phyloP scores from a whole-genome alignment of 2,797 vertebrate species.

The Sarcophilus harrisii region DNA sequence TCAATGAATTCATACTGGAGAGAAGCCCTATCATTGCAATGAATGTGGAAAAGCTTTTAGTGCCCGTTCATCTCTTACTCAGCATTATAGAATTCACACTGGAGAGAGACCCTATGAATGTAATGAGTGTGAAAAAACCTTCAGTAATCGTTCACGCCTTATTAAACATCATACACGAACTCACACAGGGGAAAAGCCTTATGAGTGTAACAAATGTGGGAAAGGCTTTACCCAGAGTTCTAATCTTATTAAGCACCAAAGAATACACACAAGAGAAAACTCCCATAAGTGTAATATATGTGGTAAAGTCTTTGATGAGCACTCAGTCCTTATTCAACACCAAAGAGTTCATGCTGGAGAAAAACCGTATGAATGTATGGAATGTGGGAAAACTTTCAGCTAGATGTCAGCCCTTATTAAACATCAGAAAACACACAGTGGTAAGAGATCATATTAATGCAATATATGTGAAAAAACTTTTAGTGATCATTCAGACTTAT shows the following conservation, averaged over 20 bases:
- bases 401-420: background rate
- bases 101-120: background rate
- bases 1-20: background rate
- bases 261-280: background rate
- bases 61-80: background rate
- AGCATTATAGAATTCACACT: background rate
- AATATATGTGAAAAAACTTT: background rate
- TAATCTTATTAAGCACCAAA: background rate
- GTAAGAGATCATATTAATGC: background rate
- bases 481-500: background rate
- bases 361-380: background rate
- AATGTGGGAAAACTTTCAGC: background rate
- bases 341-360: background rate
- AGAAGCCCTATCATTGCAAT: background rate
- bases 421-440: background rate
- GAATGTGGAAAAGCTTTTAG: background rate
- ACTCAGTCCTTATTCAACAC: background rate
- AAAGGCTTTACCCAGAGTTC: background rate
- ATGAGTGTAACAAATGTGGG: background rate
- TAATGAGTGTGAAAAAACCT: background rate
- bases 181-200: background rate
- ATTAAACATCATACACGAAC: background rate
- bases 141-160: background rate
- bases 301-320: background rate
- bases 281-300: background rate